Conservation (phyloP, 2,888 invertebrate genomes). For the Apoda limacodes region DNA sequence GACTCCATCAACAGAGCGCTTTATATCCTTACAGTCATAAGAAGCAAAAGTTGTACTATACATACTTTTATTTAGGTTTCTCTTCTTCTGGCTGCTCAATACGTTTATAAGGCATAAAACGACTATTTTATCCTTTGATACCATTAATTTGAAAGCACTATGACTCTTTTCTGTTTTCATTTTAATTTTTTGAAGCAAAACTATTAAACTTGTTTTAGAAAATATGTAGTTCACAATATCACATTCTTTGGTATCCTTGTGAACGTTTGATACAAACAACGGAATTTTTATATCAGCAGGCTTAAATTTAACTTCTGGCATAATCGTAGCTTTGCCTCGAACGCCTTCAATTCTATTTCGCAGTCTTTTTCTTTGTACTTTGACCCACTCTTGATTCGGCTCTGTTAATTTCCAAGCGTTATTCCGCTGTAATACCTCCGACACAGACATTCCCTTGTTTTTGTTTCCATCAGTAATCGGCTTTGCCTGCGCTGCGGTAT, state of each 20-base stretch:
- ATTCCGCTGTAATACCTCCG: no score
- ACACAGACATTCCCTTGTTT: no score
- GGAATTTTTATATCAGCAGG: neutral
- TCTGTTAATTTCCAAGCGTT: no score
- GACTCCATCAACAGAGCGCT: neutral
- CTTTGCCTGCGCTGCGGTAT: no score
- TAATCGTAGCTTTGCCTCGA: no score
- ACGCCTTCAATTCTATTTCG: no score
- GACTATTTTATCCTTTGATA: neutral
- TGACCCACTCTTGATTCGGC: no score
- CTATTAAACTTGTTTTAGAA: neutral
- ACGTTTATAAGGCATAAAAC: neutral
- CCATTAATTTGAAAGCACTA: neutral
- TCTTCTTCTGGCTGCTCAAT: neutral
- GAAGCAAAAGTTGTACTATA: neutral
- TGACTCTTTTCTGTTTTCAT: neutral
- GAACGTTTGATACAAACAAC: neutral
- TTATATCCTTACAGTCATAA: constrained; percentile 6
- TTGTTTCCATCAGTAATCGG: no score
- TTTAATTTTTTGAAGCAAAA: no score
- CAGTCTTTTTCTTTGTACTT: no score
- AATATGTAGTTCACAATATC: neutral
- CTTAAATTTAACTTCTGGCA: no score
- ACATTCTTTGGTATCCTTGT: neutral
- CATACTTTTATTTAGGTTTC: no score